Percentiles rank a stretch among this genome's conserved stretches.
Evolutionary conservation across 35 echinoderm and acorn worm genomes (phyloP).

Genomic region (Amphiura filiformis): DNA sequence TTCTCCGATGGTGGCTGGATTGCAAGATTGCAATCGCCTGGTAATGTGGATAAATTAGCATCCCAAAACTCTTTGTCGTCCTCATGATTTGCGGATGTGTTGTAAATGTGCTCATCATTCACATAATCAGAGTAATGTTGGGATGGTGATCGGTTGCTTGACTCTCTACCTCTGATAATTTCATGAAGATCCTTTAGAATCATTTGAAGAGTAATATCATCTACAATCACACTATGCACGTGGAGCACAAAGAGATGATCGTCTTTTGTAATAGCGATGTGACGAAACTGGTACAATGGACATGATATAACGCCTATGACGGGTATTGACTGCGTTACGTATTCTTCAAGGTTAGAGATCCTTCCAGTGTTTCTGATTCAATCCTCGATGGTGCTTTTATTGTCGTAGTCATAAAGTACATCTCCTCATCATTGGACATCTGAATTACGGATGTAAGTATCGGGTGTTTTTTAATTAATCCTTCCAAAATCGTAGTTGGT

Average conservation of each 20-base stretch:
- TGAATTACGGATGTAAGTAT: not conserved
- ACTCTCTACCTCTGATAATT: not conserved
- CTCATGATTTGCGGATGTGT: not conserved
- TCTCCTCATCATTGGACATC: not conserved
- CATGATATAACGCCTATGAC: not conserved
- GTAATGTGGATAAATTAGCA: not conserved
- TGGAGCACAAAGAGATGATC: not conserved
- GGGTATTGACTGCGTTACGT: not conserved
- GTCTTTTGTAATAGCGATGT: not conserved
- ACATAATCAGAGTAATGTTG: conserved; percentile 20
- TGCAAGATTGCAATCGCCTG: not conserved
- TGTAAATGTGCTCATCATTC: not conserved
- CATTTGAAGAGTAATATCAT: not conserved
- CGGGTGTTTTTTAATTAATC: not conserved
- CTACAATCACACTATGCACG: conserved; percentile 4
- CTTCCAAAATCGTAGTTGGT: not conserved
- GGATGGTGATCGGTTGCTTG: not conserved
- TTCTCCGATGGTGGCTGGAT: not conserved
- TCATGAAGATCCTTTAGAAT: not conserved
- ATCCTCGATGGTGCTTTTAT: not conserved
- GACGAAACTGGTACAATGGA: conserved; percentile 17
- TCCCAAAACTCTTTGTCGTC: not conserved
- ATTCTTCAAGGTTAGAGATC: not conserved
- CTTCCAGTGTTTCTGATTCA: not conserved
- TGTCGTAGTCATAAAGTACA: not conserved